These are phyloP conservation scores for Limnephilus marmoratus DNA, from an alignment of 2,888 invertebrate genomes.

Conservation along the genomic window DNA sequence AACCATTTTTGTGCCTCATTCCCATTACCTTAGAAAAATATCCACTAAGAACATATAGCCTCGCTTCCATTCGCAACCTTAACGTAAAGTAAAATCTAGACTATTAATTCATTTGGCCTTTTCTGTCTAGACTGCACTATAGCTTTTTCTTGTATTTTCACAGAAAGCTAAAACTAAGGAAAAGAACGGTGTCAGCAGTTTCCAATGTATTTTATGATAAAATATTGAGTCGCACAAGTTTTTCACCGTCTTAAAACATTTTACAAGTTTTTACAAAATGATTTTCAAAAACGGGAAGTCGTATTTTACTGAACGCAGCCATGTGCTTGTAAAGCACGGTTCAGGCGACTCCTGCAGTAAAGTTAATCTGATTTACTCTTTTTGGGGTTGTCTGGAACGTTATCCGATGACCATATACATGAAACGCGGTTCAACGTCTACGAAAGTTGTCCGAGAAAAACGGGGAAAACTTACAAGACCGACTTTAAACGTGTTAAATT, in stretches of 20 bases:
- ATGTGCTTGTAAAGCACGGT: background rate
- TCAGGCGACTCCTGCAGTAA: conserved; percentile 5
- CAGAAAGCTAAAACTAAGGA: background rate
- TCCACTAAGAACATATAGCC: no score
- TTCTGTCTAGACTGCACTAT: background rate
- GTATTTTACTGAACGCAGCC: background rate
- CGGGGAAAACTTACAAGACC: background rate
- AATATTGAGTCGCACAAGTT: background rate
- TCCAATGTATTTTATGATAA: background rate
- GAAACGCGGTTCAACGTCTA: background rate
- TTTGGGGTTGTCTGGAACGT: background rate
- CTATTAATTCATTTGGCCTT: background rate
- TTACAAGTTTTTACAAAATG: background rate
- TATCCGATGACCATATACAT: background rate
- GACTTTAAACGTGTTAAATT: background rate
- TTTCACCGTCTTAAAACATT: background rate
- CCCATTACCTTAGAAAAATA: no score
- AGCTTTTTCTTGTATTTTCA: background rate
- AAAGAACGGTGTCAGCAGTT: background rate
- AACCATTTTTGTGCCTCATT: no score
- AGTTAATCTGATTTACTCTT: conserved; percentile 21
- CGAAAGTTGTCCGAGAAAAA: background rate
- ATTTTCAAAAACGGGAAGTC: background rate
- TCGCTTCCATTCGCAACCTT: no score
- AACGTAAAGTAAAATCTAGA: no score